Base-by-base conservation (phyloP, 1,140 invertebrate species). In the Dendrolimus punctatus region DNA sequence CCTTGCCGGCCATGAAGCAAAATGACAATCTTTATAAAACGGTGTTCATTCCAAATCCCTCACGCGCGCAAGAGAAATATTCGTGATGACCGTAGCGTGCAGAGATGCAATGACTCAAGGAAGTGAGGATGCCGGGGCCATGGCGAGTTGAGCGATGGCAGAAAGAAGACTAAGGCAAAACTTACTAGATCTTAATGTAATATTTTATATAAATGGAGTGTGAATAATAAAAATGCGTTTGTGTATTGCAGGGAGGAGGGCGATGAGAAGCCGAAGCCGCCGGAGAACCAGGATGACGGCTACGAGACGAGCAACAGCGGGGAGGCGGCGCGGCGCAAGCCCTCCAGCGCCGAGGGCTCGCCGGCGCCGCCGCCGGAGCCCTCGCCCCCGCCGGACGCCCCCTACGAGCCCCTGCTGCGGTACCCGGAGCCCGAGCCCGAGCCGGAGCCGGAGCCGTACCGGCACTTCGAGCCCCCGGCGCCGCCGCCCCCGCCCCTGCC, bases 271-370 rank as follows among this genome's bases (percentile, higher is more conserved):
- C 77, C 82, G 73, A 85, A 78, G 73, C 71, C 79, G 64, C 89
- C 92, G 68, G 94, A 95, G 83, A 91, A 90, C 61, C 90, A 93
- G 73, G 94, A 95, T 89, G 94, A 95, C 87, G 94, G 94, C 59
- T 95, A 95, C 88, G 94, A 95, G 88, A 95, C 94, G 60, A 93
- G 93, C 87, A 93, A 92, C 68, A 93, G 94, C 80, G 91, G 93
- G 78, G 91, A 87, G 76, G 80, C 72, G 68, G 70, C 73, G 70
- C 79, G 77, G 54, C 79, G 75, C 61, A 82, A 80, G 69, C 79
- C 84, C 64, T 75, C 77, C 49, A 79, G 76, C 70, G 69, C 72
- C n/a, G 75, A 80, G 68, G 72, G 68, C 57, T 76, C 73, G 46
- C 76, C 75, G 51, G 73, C 70, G 58, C 73, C 80, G 56, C 70